Evolutionary conservation across 2,113 vertebrate genomes (phyloP).

Genomic region (Melierax canorus): DNA sequence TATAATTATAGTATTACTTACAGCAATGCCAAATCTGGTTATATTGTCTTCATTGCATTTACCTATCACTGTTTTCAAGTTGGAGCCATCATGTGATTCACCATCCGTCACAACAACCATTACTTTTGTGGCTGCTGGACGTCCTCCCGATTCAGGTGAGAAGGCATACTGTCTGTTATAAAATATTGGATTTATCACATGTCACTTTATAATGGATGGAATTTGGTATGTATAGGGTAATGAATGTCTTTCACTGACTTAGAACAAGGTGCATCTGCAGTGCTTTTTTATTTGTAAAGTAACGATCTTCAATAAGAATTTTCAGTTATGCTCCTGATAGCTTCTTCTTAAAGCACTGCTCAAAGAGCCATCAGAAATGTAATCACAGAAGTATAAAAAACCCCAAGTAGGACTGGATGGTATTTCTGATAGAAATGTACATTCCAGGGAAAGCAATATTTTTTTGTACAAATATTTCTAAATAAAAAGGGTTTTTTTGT

Average conservation of each 20-base stretch:
- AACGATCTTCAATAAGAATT: neutral
- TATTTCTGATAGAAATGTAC: neutral
- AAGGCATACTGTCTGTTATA: slow-evolving; percentile 76
- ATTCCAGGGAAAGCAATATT: fast-evolving
- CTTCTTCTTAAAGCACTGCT: neutral
- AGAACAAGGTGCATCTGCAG: neutral
- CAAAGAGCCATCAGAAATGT: neutral
- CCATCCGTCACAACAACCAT: slow-evolving; percentile 94
- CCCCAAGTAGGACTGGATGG: neutral
- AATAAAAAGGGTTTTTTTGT: neutral
- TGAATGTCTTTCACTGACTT: neutral
- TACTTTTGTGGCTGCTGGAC: slow-evolving; percentile 81
- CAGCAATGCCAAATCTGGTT: slow-evolving; percentile 90
- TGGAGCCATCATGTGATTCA: slow-evolving; percentile 83
- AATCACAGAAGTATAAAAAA: neutral
- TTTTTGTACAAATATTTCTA: neutral
- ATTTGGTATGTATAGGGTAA: neutral
- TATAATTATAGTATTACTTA: slow-evolving; percentile 70
- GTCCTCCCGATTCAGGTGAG: slow-evolving; percentile 69
- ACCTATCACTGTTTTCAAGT: slow-evolving; percentile 69
- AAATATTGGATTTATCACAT: neutral
- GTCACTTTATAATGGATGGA: neutral
- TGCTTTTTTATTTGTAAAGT: neutral
- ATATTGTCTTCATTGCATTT: slow-evolving; percentile 82
- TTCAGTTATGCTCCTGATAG: neutral